Conservation (phyloP, 2,113 vertebrate species). For the Marmota flaviventris region DNA sequence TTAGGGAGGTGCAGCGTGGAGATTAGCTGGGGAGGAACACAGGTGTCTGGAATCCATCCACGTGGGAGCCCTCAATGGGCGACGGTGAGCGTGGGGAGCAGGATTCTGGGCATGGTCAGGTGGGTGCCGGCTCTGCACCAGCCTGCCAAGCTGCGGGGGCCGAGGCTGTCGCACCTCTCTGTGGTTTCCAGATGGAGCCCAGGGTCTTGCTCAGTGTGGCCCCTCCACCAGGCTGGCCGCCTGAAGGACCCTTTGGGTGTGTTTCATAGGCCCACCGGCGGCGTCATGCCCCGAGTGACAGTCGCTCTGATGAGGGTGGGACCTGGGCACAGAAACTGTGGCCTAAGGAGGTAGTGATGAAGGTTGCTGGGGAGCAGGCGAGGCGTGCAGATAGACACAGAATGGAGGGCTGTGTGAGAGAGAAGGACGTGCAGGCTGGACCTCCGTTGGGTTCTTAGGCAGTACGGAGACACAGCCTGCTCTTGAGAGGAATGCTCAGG, state of each 20-base stretch:
- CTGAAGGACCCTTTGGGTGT: fast-evolving
- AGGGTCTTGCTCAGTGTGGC: fast-evolving
- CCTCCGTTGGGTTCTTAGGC: background rate
- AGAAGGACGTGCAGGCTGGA: background rate
- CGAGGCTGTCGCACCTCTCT: no score
- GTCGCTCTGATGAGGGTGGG: background rate
- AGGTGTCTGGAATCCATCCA: background rate
- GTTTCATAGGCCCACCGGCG: fast-evolving
- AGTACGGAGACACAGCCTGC: background rate
- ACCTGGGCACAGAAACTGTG: fast-evolving
- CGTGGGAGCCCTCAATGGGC: fast-evolving
- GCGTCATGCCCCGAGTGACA: fast-evolving
- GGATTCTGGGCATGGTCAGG: fast-evolving
- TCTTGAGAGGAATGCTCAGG: background rate
- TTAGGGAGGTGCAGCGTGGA: background rate
- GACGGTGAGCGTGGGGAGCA: fast-evolving
- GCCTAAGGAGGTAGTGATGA: fast-evolving
- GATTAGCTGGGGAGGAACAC: background rate
- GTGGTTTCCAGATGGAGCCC: background rate
- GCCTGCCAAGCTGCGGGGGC: fast-evolving
- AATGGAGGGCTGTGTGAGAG: no score
- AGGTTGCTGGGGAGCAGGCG: fast-evolving
- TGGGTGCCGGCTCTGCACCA: fast-evolving
- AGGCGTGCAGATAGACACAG: no score
- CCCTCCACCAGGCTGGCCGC: fast-evolving